Percentiles rank a stretch among this genome's conserved stretches.
Evolutionary conservation across 2,113 vertebrate genomes (phyloP).

Genomic region (Psilopogon haemacephalus): DNA sequence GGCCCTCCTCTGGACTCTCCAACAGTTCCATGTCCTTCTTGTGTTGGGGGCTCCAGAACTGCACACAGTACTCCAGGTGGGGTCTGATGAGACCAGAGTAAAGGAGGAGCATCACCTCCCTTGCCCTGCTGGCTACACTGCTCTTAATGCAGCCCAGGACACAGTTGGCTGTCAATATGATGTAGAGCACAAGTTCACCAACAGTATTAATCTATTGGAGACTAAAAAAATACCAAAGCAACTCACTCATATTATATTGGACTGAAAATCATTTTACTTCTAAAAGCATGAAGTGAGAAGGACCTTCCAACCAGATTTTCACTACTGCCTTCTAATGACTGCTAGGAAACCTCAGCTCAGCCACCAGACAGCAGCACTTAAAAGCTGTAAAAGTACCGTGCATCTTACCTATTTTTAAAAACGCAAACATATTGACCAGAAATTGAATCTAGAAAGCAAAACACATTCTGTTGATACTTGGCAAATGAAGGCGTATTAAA

Average conservation of each 20-base stretch:
- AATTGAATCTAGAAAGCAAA: neutral
- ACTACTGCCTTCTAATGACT: neutral
- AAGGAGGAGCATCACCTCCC: too few species aligned
- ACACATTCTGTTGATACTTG: neutral
- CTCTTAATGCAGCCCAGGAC: too few species aligned
- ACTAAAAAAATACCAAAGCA: neutral
- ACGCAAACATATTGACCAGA: neutral
- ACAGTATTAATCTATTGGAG: neutral
- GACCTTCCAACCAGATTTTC: neutral
- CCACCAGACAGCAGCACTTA: neutral
- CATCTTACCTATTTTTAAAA: neutral
- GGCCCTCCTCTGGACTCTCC: too few species aligned
- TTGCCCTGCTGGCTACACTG: too few species aligned
- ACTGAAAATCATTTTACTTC: neutral
- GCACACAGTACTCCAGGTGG: too few species aligned
- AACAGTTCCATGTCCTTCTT: too few species aligned
- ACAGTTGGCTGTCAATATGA: too few species aligned
- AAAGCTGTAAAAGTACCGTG: neutral
- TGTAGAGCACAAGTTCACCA: neutral
- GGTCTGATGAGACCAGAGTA: too few species aligned
- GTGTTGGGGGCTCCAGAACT: too few species aligned
- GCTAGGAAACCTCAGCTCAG: neutral
- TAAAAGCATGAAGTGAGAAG: neutral
- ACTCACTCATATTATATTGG: neutral
- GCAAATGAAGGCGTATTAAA: neutral